Conservation (phyloP, 2,888 invertebrate species). For the Cetonia aurata region DNA sequence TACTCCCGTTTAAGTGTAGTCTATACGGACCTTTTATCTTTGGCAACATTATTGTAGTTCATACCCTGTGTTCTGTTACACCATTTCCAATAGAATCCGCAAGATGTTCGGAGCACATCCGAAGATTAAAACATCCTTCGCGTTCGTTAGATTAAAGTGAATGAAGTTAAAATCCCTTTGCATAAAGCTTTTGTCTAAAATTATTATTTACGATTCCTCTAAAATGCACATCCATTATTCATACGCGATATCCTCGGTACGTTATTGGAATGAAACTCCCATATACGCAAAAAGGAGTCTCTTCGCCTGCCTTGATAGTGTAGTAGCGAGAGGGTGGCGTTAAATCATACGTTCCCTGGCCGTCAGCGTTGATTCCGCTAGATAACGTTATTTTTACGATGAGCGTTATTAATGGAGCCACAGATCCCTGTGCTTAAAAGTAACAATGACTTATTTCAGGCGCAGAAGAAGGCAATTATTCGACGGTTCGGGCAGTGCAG, state of each 20-base stretch:
- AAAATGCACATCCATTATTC: constrained; percentile 24
- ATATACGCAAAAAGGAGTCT: constrained; percentile 23
- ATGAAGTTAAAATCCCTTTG: not conserved
- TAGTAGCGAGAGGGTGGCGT: constrained; percentile 25
- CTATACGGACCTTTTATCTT: too few relatives aligned
- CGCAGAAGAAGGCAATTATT: constrained; percentile 51
- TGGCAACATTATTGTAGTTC: too few relatives aligned
- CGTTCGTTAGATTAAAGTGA: too few relatives aligned
- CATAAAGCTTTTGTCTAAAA: not conserved
- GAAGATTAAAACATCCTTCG: not conserved
- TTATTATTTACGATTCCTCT: constrained; percentile 9
- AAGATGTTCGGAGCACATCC: too few relatives aligned
- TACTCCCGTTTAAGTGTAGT: too few relatives aligned
- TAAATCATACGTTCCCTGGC: constrained; percentile 41
- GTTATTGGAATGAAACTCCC: constrained; percentile 21
- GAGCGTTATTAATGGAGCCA: constrained; percentile 60
- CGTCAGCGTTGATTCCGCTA: constrained; percentile 53
- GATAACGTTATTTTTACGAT: constrained; percentile 57
- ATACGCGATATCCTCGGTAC: constrained; percentile 5
- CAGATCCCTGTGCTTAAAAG: constrained; percentile 57
- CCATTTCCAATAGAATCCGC: too few relatives aligned
- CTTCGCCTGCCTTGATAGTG: constrained; percentile 7
- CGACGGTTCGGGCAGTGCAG: constrained; percentile 56
- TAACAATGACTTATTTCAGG: constrained; percentile 54
- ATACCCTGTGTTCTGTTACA: too few relatives aligned